phyloP scores from a whole-genome alignment of 2,113 vertebrate species.

The Psilopsiagon aymara region DNA sequence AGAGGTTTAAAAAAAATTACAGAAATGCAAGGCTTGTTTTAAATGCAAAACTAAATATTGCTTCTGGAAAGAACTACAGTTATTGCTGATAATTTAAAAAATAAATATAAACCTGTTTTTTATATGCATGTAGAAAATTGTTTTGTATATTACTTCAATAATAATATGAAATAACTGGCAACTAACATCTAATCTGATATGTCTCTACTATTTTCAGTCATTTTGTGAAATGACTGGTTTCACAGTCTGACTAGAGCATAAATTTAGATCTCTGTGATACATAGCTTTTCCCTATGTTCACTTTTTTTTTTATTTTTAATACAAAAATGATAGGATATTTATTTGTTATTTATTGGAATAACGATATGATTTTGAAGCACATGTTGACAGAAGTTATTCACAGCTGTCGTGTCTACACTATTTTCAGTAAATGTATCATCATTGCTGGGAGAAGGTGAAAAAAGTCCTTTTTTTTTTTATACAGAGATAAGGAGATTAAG shows the following conservation, averaged over 20 bases:
- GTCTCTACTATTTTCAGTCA: conserved; percentile 29
- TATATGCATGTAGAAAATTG: neutral
- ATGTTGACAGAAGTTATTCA: neutral
- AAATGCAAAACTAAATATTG: neutral
- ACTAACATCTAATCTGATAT: neutral
- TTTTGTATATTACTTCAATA: neutral
- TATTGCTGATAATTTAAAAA: neutral
- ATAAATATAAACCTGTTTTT: neutral
- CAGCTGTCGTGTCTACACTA: neutral
- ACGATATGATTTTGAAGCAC: neutral
- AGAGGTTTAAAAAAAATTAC: neutral
- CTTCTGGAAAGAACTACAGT: neutral
- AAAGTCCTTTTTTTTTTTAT: neutral
- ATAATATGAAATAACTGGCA: conserved; percentile 1
- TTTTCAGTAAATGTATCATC: neutral
- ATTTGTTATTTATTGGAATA: neutral
- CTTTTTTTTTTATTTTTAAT: conserved; percentile 22
- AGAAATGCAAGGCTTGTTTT: neutral
- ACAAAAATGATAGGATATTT: conserved; percentile 20
- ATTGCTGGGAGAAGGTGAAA: neutral
- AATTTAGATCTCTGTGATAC: neutral
- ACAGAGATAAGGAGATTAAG: neutral
- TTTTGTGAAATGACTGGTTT: conserved; percentile 43
- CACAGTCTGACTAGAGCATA: neutral
- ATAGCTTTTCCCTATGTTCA: neutral